Evolutionary conservation across 2,888 invertebrate species (phyloP), one percentile per base, ranked within the genome.

Genomic region (Dryobotodes eremita): DNA sequence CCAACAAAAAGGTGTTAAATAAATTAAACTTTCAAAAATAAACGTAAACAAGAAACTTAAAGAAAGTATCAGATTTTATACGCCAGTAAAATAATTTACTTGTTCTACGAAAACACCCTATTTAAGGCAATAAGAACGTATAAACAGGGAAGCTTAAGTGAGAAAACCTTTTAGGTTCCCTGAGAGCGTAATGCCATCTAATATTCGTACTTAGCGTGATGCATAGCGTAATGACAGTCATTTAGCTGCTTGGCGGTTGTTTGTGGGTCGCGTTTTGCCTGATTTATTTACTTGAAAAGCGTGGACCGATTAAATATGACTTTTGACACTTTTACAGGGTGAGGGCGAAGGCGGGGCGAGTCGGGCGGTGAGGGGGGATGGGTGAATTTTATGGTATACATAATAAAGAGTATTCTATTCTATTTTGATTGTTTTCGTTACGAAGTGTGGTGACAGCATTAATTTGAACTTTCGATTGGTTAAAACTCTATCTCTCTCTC

Each of bases 161-260:
- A 59, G 62, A 48, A 82, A 85, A 72, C 70, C 77, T 85, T 85
- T 85, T 59, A 86, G 78, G 59, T 50, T 15, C 59, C 59, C 59
- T 64, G 50, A 86, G 59, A 75, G 46, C 57, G 68, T 79, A 50
- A 59, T 57, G n/a, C 66, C 74, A 48, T 74, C 72, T 73, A 68
- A 82, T 85, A 86, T 61, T 73, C 64, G 61, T 82, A 77, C 65
- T 85, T 64, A 17, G 62, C 70, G 50, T 71, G 69, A 72, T 72
- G 59, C 68, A 61, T 68, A 59, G 8, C 17, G 42, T 85, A 85
- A 72, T 76, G 59, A 57, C n/a, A 65, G 69, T 36, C 59, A 69
- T 80, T 84, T 71, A 80, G 36, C 53, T 48, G 48, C 62, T 36
- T 55, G 31, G n/a, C 10, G n/a, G 26, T 36, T 61, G 80, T 68